A percentile compares a stretch with the other conserved stretches of the same genome.
Evolutionary conservation across 2,797 vertebrate genomes (phyloP).

Genomic region (Adrianichthys oophorus): DNA sequence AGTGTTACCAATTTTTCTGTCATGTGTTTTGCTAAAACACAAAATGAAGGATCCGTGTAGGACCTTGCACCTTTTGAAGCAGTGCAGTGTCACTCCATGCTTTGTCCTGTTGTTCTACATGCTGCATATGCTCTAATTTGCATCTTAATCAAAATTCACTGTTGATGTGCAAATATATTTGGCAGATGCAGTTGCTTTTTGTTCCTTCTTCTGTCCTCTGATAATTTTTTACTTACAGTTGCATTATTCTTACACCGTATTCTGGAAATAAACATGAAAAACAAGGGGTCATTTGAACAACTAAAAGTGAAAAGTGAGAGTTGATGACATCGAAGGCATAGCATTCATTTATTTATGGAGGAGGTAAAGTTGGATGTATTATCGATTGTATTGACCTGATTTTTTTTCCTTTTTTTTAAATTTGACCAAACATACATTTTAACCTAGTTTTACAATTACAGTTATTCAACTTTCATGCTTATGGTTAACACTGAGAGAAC

Average conservation of each 20-base stretch:
- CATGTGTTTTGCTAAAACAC: not conserved
- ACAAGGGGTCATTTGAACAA: not conserved
- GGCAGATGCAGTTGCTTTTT: conserved; percentile 4
- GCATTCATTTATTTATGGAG: too few species aligned
- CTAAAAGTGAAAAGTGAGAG: too few species aligned
- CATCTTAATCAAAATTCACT: not conserved
- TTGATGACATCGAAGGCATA: too few species aligned
- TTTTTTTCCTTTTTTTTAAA: too few species aligned
- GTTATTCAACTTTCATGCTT: too few species aligned
- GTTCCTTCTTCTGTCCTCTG: not conserved
- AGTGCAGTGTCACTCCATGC: not conserved
- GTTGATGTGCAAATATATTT: conserved; percentile 1
- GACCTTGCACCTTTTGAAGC: not conserved
- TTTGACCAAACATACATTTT: too few species aligned
- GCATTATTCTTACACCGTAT: conserved; percentile 6
- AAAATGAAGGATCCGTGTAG: not conserved
- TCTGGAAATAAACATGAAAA: not conserved
- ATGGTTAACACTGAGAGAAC: too few species aligned
- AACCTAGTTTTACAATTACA: too few species aligned
- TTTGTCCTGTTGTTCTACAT: not conserved
- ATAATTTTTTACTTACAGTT: conserved; percentile 4
- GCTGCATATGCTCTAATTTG: not conserved
- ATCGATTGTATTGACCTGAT: too few species aligned
- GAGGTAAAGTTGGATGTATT: too few species aligned
- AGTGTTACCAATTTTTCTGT: not conserved